Conservation (phyloP, 2,888 invertebrate species). For the Acheta domesticus region DNA sequence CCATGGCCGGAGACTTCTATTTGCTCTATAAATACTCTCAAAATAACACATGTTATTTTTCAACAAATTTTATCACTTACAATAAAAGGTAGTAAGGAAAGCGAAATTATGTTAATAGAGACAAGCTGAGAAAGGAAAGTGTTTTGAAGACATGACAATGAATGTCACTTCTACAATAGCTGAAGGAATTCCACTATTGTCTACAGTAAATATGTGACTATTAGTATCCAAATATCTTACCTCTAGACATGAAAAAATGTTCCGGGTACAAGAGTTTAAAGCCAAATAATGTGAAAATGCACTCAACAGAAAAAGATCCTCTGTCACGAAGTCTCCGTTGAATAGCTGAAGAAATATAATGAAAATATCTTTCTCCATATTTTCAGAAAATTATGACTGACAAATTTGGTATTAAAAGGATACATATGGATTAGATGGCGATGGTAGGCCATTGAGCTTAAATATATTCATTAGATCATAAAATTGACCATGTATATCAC, state of each 20-base stretch:
- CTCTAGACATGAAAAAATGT: slow-evolving; percentile 96
- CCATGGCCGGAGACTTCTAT: too few relatives aligned
- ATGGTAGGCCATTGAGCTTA: slow-evolving; percentile 92
- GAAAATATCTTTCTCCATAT: slow-evolving; percentile 23
- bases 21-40: too few relatives aligned
- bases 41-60: too few relatives aligned
- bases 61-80: too few relatives aligned
- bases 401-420: slow-evolving; percentile 45
- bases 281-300: slow-evolving; percentile 94
- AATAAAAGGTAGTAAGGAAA: too few relatives aligned
- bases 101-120: too few relatives aligned
- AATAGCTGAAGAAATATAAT: slow-evolving; percentile 61
- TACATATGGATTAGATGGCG: slow-evolving; percentile 91
- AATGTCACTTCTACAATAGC: too few relatives aligned
- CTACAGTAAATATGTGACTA: too few relatives aligned
- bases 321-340: slow-evolving; percentile 99
- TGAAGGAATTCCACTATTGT: too few relatives aligned
- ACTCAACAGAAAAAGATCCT: slow-evolving; percentile 98
- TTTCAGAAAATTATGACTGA: background rate
- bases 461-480: slow-evolving; percentile 98
- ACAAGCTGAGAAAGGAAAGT: too few relatives aligned
- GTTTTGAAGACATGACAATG: too few relatives aligned
- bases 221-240: slow-evolving; percentile 52
- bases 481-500: slow-evolving; percentile 98
- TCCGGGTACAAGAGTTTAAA: slow-evolving; percentile 94